These are phyloP conservation scores for Tiphia femorata DNA, from an alignment of 2,888 invertebrate species.

Conservation along the genomic window DNA sequence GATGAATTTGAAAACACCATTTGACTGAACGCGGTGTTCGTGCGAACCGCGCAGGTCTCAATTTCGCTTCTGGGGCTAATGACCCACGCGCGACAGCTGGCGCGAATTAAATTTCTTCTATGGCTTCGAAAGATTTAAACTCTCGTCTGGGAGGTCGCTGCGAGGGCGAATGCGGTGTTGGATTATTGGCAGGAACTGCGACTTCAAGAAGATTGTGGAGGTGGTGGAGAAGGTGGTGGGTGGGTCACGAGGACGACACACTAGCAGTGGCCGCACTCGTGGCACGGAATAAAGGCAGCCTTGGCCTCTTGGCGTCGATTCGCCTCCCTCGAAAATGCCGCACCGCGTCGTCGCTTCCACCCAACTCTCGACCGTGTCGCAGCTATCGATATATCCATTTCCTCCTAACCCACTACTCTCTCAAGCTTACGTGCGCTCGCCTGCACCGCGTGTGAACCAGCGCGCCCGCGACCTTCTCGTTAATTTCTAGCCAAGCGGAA, in stretches of 20 bases:
- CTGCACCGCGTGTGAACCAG: too few relatives aligned
- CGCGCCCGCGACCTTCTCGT: too few relatives aligned
- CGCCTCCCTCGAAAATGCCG: constrained; percentile 11
- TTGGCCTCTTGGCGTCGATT: constrained; percentile 41
- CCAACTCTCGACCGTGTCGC: constrained; percentile 21
- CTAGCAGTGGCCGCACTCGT: constrained; percentile 9
- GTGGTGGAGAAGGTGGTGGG: too few relatives aligned
- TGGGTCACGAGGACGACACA: constrained; percentile 18
- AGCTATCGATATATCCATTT: constrained; percentile 19
- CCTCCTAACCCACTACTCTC: too few relatives aligned
- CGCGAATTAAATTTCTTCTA: not conserved
- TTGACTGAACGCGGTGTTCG: too few relatives aligned
- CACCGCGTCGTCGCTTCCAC: not conserved
- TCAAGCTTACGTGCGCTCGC: too few relatives aligned
- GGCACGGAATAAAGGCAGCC: constrained; percentile 37
- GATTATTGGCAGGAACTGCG: too few relatives aligned
- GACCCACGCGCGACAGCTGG: not conserved
- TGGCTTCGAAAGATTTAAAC: not conserved
- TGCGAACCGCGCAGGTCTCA: too few relatives aligned
- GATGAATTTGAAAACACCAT: too few relatives aligned
- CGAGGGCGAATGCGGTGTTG: not conserved
- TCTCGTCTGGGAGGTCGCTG: not conserved
- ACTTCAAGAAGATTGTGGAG: too few relatives aligned
- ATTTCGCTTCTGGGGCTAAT: too few relatives aligned
- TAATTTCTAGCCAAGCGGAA: too few relatives aligned